Percentiles rank a stretch among this genome's conserved stretches.
Conservation (phyloP, 2,113 vertebrate genomes). For the Crotophaga sulcirostris region DNA sequence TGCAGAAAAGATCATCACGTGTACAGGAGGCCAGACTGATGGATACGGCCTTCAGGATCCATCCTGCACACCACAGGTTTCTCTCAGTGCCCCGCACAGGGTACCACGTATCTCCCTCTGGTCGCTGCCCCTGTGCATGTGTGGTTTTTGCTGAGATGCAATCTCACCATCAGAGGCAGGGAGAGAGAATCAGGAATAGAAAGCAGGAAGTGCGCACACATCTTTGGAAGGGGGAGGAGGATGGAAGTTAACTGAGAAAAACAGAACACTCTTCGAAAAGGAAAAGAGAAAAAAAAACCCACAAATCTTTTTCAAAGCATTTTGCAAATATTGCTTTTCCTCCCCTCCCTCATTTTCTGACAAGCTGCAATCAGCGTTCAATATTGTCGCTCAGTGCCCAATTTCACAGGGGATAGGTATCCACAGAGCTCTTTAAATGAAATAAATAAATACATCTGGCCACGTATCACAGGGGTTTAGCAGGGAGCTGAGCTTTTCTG, state of each 20-base stretch:
- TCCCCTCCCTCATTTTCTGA: slow-evolving; percentile 45
- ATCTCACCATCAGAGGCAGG: background rate
- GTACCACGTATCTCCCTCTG: background rate
- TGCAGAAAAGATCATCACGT: fast-evolving
- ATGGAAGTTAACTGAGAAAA: background rate
- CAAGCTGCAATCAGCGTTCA: slow-evolving; percentile 56
- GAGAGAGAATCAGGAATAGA: background rate
- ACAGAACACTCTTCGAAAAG: background rate
- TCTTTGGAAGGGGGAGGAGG: background rate
- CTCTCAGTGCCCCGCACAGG: background rate
- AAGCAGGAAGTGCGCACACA: background rate
- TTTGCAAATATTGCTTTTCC: slow-evolving; percentile 60
- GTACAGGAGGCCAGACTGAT: background rate
- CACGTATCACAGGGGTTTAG: background rate
- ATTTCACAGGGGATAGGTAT: slow-evolving; percentile 42
- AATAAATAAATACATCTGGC: slow-evolving; percentile 69
- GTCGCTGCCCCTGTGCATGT: background rate
- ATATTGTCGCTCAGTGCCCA: slow-evolving; percentile 39
- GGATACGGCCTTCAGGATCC: background rate
- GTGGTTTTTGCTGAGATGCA: background rate
- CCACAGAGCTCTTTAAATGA: slow-evolving; percentile 42
- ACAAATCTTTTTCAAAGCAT: slow-evolving; percentile 6
- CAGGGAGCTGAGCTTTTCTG: slow-evolving; percentile 48
- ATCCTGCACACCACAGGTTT: no score
- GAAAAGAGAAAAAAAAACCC: background rate